Conservation (phyloP, 53 echinoderm and acorn worm species). For the Echinometra lucunter region DNA sequence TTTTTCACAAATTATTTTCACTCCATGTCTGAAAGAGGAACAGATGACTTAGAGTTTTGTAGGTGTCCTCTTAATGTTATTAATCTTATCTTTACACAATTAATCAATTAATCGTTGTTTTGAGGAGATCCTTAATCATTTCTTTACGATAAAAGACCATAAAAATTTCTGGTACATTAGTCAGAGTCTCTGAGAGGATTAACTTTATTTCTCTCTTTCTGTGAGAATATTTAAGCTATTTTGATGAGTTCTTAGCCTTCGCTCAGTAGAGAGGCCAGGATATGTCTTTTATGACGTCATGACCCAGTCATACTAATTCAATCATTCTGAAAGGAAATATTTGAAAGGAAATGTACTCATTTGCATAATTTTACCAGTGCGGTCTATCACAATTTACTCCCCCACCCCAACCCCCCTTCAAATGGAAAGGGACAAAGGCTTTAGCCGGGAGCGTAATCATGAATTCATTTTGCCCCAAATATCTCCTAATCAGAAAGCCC, state of each 20-base stretch:
- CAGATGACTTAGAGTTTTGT: neutral
- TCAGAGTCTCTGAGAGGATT: neutral
- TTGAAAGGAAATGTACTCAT: neutral
- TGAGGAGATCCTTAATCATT: too few relatives aligned
- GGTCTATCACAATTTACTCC: neutral
- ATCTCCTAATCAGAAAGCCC: neutral
- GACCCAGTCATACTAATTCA: neutral
- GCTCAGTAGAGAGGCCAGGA: neutral
- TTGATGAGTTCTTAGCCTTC: neutral
- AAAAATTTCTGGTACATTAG: neutral
- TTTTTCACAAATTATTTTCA: neutral
- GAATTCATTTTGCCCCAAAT: conserved; percentile 16
- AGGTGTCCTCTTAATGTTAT: neutral
- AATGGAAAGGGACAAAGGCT: neutral
- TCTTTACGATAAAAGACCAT: neutral
- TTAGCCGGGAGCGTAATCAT: neutral
- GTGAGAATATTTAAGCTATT: neutral
- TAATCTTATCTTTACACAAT: neutral
- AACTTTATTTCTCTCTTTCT: neutral
- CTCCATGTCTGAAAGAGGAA: neutral
- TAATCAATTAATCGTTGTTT: conserved; percentile 7
- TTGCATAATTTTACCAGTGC: conserved; percentile 8
- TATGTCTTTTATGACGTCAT: neutral
- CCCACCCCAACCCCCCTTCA: neutral
- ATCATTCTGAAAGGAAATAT: neutral